Base-by-base conservation (phyloP, 2,797 vertebrate genomes). In the Rhodeus uyekii region DNA sequence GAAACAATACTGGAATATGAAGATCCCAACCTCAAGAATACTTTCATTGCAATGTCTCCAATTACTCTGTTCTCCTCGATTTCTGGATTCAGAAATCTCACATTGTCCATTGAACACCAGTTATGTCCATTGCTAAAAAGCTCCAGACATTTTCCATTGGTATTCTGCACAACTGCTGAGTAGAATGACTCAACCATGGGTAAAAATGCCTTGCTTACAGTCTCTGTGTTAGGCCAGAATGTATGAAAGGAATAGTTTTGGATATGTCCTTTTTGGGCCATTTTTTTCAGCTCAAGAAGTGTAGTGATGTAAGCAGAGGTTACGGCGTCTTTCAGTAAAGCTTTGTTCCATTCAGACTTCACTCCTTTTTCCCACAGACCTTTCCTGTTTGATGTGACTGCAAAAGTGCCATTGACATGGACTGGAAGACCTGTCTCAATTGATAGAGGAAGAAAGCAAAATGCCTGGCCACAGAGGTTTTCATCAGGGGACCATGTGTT, bases 371-470 rank as follows among this genome's bases (percentile, higher is more conserved):
- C 87, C 95, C 96, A 96, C 9, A 97, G 88, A 67, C 91, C 91
- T 91, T 96, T 97, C 14, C 95, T 90, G 89, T 96, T 97, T 79
- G 95, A 96, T 24, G 94, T 96, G 69, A 97, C 92, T 60, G 95
- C 94, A 91, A 97, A 97, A 38, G 93, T 88, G 44, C 94, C 96
- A 69, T 96, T 96, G 60, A 97, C 80, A 12, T 96, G 94, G 77
- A 97, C 83, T 60, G 96, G 95, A 64, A 97, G 93, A 65, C 96
- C 96, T 0, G 95, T 95, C 24, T 88, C 36, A 85, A 97, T 89
- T 4, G 95, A 93, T 63, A 97, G 94, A 73, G 96, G 96, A 74
- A 97, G 94, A 85, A 94, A 96, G 86, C 95, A 96, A 90, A 97
- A 97, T 55, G 93, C 93, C 58, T 93, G 92, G 5, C 96, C 95